phyloP scores from a whole-genome alignment of 2,113 vertebrate species.

The Copsychus sechellarum region DNA sequence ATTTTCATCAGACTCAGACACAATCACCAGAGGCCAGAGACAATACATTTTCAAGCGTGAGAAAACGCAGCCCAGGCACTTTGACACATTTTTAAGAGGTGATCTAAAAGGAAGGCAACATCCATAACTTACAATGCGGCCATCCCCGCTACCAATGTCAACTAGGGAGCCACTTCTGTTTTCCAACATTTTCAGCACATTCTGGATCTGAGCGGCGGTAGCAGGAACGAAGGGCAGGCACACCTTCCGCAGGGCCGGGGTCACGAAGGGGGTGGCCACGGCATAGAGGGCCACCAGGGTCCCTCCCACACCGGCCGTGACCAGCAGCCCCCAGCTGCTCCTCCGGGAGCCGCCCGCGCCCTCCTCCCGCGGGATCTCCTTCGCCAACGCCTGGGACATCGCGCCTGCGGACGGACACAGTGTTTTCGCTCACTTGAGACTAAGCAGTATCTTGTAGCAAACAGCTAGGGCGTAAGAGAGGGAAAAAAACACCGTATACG shows the following conservation, averaged over 20 bases:
- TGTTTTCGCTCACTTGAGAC: fast-evolving
- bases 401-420: not conserved
- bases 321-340: slow-evolving; percentile 74
- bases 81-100: fast-evolving
- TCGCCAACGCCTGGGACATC: not conserved
- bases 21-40: not conserved
- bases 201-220: slow-evolving; percentile 83
- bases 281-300: slow-evolving; percentile 83
- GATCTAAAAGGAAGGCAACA: fast-evolving
- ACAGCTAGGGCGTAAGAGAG: fast-evolving
- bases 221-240: slow-evolving; percentile 95
- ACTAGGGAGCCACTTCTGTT: slow-evolving; percentile 80
- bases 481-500: fast-evolving
- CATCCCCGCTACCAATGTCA: slow-evolving; percentile 94
- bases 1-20: not conserved
- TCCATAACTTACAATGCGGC: slow-evolving; percentile 85
- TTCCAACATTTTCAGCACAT: slow-evolving; percentile 81
- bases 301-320: slow-evolving; percentile 77
- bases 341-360: not conserved
- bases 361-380: not conserved
- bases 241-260: slow-evolving; percentile 85
- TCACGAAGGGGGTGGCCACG: slow-evolving; percentile 81
- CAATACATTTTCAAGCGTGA: not conserved
- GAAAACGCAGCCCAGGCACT: not conserved
- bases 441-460: fast-evolving